These are phyloP conservation scores for Cisticola juncidis DNA, from an alignment of 2,113 vertebrate genomes.

Conservation along the genomic window DNA sequence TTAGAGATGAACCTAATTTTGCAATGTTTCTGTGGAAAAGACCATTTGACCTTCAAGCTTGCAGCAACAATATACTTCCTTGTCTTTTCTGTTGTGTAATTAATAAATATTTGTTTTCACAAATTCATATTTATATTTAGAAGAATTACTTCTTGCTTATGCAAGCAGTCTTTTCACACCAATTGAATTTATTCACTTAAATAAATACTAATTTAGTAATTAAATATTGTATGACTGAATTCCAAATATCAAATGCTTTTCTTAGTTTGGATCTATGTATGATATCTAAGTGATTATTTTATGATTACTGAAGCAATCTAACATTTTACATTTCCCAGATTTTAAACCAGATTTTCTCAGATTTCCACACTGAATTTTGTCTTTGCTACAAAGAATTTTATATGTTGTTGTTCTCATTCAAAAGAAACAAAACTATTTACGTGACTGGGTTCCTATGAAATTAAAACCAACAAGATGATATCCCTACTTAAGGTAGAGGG, in stretches of 20 bases:
- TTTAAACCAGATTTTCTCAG: background rate
- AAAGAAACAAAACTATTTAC: background rate
- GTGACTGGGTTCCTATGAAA: background rate
- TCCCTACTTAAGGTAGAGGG: background rate
- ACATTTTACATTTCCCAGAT: background rate
- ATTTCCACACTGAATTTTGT: background rate
- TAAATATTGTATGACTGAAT: background rate
- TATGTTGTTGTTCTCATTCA: background rate
- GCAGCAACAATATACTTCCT: background rate
- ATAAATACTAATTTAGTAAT: background rate
- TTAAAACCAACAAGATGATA: background rate
- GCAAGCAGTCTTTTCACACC: background rate
- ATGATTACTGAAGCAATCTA: background rate
- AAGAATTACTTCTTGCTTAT: background rate
- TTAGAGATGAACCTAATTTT: slow-evolving; percentile 22
- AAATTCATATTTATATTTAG: background rate
- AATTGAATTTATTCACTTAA: background rate
- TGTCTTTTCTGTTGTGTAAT: background rate
- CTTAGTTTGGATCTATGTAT: background rate
- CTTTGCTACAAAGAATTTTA: background rate
- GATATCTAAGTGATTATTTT: background rate
- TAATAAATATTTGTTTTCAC: background rate
- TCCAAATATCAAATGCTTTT: background rate
- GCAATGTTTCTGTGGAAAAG: slow-evolving; percentile 25
- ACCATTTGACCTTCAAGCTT: slow-evolving; percentile 2